Evolutionary conservation across 35 echinoderm and acorn worm genomes (phyloP).

Genomic region (Ophiothrix spiculata): DNA sequence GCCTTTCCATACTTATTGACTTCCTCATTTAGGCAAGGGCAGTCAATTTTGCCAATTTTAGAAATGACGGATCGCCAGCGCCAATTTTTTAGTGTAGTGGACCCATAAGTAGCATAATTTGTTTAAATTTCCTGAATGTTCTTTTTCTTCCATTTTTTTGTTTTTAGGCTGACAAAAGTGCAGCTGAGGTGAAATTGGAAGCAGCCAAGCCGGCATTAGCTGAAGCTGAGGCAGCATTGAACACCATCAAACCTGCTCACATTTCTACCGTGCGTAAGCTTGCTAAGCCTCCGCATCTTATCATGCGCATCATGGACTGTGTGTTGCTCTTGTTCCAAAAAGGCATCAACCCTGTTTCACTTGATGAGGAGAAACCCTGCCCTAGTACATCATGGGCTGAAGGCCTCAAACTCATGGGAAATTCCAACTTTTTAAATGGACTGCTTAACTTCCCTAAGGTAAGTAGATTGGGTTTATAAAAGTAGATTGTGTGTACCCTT

Average conservation of each 20-base stretch:
- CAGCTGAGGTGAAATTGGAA: conserved; percentile 67
- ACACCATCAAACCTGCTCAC: conserved; percentile 91
- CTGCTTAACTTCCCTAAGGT: not conserved
- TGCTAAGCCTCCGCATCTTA: conserved; percentile 93
- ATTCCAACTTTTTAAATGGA: conserved; percentile 40
- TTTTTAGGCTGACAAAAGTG: conserved; percentile 72
- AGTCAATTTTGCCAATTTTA: no score
- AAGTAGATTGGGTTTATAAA: no score
- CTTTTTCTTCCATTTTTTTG: not conserved
- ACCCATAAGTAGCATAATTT: no score
- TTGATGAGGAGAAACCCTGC: conserved; percentile 65
- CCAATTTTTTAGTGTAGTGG: no score
- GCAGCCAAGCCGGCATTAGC: conserved; percentile 81
- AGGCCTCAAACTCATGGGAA: conserved; percentile 73
- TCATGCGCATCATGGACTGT: conserved; percentile 99
- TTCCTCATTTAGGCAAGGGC: no score
- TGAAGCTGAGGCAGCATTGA: conserved; percentile 80
- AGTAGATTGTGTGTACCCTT: no score
- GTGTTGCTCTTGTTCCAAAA: conserved; percentile 71
- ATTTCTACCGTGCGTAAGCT: conserved; percentile 80
- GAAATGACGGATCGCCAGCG: no score
- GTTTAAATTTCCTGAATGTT: not conserved
- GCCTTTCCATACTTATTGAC: no score
- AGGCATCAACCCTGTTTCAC: conserved; percentile 22
- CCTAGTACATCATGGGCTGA: conserved; percentile 68